phyloP scores from a whole-genome alignment of 1,140 invertebrate genomes.

The Pollicipes pollicipes region DNA sequence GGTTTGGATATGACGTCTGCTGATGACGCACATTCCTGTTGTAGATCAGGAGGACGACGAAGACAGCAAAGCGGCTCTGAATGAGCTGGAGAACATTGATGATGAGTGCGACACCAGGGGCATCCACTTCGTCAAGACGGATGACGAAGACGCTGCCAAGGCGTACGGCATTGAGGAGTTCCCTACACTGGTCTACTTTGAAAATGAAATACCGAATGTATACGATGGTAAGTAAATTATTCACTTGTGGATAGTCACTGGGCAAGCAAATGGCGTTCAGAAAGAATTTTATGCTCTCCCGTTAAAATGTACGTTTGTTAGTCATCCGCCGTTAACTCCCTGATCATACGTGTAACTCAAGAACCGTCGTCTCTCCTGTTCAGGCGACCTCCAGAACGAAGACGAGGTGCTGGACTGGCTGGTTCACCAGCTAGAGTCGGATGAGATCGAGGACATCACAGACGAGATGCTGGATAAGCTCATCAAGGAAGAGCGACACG shows the following conservation, averaged over 20 bases:
- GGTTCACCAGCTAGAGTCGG: conserved; percentile 62
- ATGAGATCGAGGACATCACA: conserved; percentile 88
- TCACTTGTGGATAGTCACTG: too few species aligned
- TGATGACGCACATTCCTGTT: too few species aligned
- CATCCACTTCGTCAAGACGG: conserved; percentile 86
- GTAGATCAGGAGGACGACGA: conserved; percentile 31
- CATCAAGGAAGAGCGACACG: conserved; percentile 67
- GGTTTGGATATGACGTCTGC: too few species aligned
- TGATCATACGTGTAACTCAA: too few species aligned
- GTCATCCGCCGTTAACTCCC: too few species aligned
- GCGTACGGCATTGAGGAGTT: conserved; percentile 70
- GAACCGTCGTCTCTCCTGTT: background rate
- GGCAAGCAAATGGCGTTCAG: too few species aligned
- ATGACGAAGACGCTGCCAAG: conserved; percentile 48
- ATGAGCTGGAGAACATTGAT: conserved; percentile 28
- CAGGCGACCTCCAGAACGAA: conserved; percentile 78
- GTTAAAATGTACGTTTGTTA: too few species aligned
- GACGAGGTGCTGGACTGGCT: conserved; percentile 78
- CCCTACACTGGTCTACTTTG: conserved; percentile 36
- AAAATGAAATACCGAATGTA: conserved; percentile 17
- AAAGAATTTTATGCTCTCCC: too few species aligned
- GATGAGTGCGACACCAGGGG: conserved; percentile 32
- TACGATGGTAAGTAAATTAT: conserved; percentile 15
- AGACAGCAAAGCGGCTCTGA: conserved; percentile 21
- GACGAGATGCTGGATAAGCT: conserved; percentile 82